Evolutionary conservation across 1,140 invertebrate genomes (phyloP).

Genomic region (Augochlora pura): DNA sequence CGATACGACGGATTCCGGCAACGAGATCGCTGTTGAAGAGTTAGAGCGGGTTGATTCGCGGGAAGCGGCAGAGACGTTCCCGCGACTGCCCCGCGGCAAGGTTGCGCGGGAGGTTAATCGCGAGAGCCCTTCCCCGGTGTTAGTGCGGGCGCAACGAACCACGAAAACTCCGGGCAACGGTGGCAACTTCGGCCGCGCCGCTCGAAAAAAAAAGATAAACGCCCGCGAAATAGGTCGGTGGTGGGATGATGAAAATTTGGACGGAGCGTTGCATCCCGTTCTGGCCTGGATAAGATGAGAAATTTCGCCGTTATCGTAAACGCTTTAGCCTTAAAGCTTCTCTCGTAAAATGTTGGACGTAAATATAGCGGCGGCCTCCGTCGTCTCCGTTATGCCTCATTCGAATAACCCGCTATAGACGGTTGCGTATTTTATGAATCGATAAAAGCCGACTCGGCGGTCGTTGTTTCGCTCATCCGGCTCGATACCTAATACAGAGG

Average conservation of each 20-base stretch:
- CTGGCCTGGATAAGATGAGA: slow-evolving; percentile 5
- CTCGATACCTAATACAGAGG: slow-evolving; percentile 16
- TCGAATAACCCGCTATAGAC: neutral
- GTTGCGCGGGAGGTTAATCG: too few relatives aligned
- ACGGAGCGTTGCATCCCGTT: neutral
- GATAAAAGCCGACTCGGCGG: slow-evolving; percentile 19
- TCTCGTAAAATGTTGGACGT: neutral
- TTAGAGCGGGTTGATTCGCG: too few relatives aligned
- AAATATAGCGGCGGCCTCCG: neutral
- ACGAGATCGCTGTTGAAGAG: too few relatives aligned
- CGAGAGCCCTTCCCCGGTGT: too few relatives aligned
- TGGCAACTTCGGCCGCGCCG: neutral
- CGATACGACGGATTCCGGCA: too few relatives aligned
- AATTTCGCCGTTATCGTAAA: slow-evolving; percentile 28
- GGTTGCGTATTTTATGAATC: slow-evolving; percentile 11
- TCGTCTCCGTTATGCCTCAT: neutral
- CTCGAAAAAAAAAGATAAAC: neutral
- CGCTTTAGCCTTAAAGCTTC: slow-evolving; percentile 7
- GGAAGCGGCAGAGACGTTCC: too few relatives aligned
- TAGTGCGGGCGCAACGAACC: too few relatives aligned
- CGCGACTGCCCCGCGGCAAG: too few relatives aligned
- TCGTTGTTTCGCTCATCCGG: slow-evolving; percentile 24
- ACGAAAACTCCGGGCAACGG: too few relatives aligned
- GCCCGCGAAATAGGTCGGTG: slow-evolving; percentile 10
- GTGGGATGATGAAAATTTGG: slow-evolving; percentile 29